Base-by-base conservation (phyloP, 2,797 vertebrate species). In the Tenualosa ilisha region DNA sequence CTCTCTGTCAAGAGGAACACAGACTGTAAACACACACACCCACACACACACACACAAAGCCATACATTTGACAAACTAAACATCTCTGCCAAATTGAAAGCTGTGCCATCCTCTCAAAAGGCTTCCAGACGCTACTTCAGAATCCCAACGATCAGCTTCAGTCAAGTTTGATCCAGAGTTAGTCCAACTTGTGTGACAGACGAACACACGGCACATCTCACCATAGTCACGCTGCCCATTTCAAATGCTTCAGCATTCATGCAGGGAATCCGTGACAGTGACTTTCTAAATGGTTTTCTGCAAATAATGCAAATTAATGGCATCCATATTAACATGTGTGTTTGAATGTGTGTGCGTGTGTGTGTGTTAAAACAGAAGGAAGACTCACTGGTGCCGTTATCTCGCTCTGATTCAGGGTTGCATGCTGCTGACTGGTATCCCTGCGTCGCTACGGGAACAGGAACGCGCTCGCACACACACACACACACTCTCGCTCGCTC, bases 401-500 rank as follows among this genome's bases (percentile, higher is more conserved):
- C 63, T 31, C 3, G 63, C 20, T 31, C 24, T 26, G 24, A 31
- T 65, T 65, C 63, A 65, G 24, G 63, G 63, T 31, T 31, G 26
- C 63, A 65, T 65, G 63, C 63, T 65, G 63, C 24, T 65, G 63
- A 65, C 24, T 31, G 63, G 24, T 65, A 65, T 65, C 63, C 63
- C 63, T 31, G 63, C 63, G 63, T 12, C n/a, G 63, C 11, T 65
- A 26, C n/a, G 22, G 61, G 61, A 65, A 65, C 24, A 31, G 9
- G 26, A 26, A 31, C 63, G 1, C 24, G n/a, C 11, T 26, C 24
- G n/a, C 59, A 61, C 59, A 63, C 59, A 63, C 59, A 63, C 59
- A 63, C 51, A 53, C 51, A 53, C 51, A 15, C 51, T 1, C 13
- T 13, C 50, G 31, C 0, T 31, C 31, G 31, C 0, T 31, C 31